These are phyloP conservation scores for Andrena fulva DNA, from an alignment of 2,888 invertebrate species.

Conservation along the genomic window DNA sequence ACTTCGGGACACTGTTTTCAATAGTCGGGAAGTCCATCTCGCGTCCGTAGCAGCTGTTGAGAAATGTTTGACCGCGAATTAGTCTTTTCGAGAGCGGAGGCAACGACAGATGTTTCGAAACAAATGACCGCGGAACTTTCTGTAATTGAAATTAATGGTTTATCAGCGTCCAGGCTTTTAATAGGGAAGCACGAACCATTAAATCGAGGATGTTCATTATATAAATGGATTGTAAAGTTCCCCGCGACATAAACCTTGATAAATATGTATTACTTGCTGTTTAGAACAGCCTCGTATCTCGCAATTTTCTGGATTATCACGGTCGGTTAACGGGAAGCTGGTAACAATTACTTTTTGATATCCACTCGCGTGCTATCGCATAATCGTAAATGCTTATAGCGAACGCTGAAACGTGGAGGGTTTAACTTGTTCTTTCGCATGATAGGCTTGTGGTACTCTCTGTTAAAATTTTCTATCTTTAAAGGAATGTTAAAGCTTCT, in stretches of 20 bases:
- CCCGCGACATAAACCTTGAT: constrained; percentile 32
- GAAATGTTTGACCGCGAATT: constrained; percentile 61
- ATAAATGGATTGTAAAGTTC: constrained; percentile 49
- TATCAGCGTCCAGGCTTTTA: constrained; percentile 61
- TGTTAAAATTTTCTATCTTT: not conserved
- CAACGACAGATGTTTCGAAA: constrained; percentile 69
- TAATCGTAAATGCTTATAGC: constrained; percentile 31
- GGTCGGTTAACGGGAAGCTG: not conserved
- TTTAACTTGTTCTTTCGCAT: constrained; percentile 5
- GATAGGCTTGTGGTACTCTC: not conserved
- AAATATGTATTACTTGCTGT: constrained; percentile 37
- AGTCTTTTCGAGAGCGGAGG: constrained; percentile 58
- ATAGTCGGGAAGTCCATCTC: constrained; percentile 50
- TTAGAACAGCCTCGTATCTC: constrained; percentile 11
- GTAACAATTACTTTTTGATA: constrained; percentile 24
- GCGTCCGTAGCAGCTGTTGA: constrained; percentile 56
- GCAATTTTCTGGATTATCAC: constrained; percentile 28
- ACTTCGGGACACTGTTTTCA: constrained; percentile 40
- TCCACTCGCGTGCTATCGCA: not conserved
- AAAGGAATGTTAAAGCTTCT: not conserved
- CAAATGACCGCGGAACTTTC: constrained; percentile 68
- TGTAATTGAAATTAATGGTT: constrained; percentile 70
- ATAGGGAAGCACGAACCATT: constrained; percentile 49
- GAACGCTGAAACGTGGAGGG: not conserved
- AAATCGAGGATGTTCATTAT: constrained; percentile 47